A percentile compares a stretch with the other conserved stretches of the same genome.
These are phyloP conservation scores for Chaitophorus viminalis DNA, from an alignment of 2,888 invertebrate genomes.

Conservation along the genomic window DNA sequence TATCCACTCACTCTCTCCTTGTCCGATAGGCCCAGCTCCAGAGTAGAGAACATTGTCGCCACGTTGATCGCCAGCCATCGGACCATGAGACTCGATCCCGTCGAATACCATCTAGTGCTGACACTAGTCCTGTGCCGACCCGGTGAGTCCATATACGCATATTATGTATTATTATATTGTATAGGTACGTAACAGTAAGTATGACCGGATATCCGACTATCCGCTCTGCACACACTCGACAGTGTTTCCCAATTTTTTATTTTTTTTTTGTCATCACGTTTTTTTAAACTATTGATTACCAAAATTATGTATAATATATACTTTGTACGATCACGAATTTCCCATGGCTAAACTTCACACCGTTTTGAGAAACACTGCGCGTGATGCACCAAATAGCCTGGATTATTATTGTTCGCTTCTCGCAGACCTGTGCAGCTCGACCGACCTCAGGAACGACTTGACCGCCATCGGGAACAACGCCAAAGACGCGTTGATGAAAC, in stretches of 20 bases:
- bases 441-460: constrained; percentile 27
- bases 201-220: too few relatives aligned
- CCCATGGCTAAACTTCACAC: too few relatives aligned
- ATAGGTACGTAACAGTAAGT: too few relatives aligned
- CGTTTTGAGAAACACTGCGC: background rate
- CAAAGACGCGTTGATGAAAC: constrained; percentile 51
- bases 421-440: constrained; percentile 26
- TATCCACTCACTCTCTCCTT: too few relatives aligned
- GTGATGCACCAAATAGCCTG: background rate
- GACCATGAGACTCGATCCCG: constrained; percentile 63
- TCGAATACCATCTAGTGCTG: constrained; percentile 64
- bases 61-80: constrained; percentile 51
- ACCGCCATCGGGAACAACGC: constrained; percentile 12
- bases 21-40: constrained; percentile 11
- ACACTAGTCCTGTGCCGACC: constrained; percentile 64
- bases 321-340: too few relatives aligned
- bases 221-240: too few relatives aligned
- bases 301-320: too few relatives aligned
- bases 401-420: background rate
- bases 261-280: too few relatives aligned
- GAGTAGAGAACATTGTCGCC: constrained; percentile 19
- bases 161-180: too few relatives aligned
- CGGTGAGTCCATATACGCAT: constrained; percentile 62
- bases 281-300: too few relatives aligned
- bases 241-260: too few relatives aligned